Percentiles rank a stretch among this genome's conserved stretches.
phyloP scores from a whole-genome alignment of 2,888 invertebrate species.

The Malacosoma neustria region DNA sequence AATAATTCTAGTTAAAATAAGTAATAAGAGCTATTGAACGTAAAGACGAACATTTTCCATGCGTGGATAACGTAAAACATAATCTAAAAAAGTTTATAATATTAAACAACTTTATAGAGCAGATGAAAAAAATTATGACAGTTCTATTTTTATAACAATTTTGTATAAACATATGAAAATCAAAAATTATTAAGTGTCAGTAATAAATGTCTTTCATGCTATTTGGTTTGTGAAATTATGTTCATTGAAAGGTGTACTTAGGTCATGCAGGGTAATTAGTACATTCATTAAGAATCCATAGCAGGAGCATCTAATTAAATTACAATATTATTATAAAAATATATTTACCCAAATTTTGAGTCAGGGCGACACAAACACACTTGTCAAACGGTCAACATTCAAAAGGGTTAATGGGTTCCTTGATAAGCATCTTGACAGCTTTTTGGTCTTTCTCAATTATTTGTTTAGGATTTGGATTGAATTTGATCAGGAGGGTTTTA shows the following conservation, averaged over 20 bases:
- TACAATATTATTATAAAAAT: conserved; percentile 56
- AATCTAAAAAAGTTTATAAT: too few relatives aligned
- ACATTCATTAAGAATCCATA: conserved; percentile 65
- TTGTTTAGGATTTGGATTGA: conserved; percentile 9
- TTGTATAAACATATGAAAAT: not conserved
- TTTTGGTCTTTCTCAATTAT: conserved; percentile 37
- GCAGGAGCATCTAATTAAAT: conserved; percentile 53
- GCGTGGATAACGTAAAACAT: too few relatives aligned
- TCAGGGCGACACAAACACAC: conserved; percentile 70
- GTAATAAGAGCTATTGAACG: too few relatives aligned
- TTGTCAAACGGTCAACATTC: conserved; percentile 54
- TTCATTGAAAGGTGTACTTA: conserved; percentile 43
- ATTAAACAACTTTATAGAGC: too few relatives aligned
- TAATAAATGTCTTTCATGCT: conserved; percentile 37
- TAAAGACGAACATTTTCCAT: too few relatives aligned
- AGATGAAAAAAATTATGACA: too few relatives aligned
- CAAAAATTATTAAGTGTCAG: not conserved
- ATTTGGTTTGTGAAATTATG: conserved; percentile 36
- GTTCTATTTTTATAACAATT: too few relatives aligned
- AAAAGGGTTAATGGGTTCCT: conserved; percentile 47
- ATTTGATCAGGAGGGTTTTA: conserved; percentile 3
- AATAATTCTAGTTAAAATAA: too few relatives aligned
- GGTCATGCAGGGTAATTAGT: conserved; percentile 63
- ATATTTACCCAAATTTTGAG: conserved; percentile 70
- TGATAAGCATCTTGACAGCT: conserved; percentile 73